Conservation (phyloP, 1,140 invertebrate genomes). For the Cydia splendana region DNA sequence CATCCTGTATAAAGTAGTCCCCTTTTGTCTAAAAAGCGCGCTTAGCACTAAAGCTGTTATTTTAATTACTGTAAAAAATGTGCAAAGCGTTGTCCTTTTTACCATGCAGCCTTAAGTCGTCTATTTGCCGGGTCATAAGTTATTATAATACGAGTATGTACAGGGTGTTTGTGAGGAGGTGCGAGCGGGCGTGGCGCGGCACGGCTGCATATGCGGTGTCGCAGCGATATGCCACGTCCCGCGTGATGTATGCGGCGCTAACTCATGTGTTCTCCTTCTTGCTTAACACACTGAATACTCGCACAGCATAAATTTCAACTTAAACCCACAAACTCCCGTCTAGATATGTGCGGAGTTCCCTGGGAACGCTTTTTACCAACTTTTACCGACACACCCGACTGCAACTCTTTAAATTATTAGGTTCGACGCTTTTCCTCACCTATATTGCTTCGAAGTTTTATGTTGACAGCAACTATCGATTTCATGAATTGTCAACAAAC, state of each 20-base stretch:
- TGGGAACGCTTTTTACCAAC: slow-evolving; percentile 70
- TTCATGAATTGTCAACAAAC: slow-evolving; percentile 39
- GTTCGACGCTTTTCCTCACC: slow-evolving; percentile 47
- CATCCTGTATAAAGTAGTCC: too few species aligned
- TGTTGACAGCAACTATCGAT: slow-evolving; percentile 40
- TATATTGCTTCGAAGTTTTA: slow-evolving; percentile 46
- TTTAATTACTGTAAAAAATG: background rate
- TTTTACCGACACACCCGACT: slow-evolving; percentile 52
- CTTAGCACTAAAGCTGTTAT: too few species aligned
- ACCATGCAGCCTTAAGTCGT: background rate
- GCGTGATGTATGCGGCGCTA: slow-evolving; percentile 69
- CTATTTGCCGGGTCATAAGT: background rate
- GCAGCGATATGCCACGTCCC: slow-evolving; percentile 67
- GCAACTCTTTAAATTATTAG: slow-evolving; percentile 68
- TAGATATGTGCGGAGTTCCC: slow-evolving; percentile 66
- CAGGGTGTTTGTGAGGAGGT: slow-evolving; percentile 16
- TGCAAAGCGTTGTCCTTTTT: background rate
- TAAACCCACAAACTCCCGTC: slow-evolving; percentile 64
- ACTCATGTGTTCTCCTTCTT: slow-evolving; percentile 63
- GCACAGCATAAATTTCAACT: slow-evolving; percentile 72
- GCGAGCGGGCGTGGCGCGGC: slow-evolving; percentile 23
- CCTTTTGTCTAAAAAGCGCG: too few species aligned
- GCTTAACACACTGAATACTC: slow-evolving; percentile 65
- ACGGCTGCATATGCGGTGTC: slow-evolving; percentile 56
- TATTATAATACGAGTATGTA: slow-evolving; percentile 20